These are phyloP conservation scores for Columba janthina DNA, from an alignment of 2,113 vertebrate genomes.

Conservation along the genomic window DNA sequence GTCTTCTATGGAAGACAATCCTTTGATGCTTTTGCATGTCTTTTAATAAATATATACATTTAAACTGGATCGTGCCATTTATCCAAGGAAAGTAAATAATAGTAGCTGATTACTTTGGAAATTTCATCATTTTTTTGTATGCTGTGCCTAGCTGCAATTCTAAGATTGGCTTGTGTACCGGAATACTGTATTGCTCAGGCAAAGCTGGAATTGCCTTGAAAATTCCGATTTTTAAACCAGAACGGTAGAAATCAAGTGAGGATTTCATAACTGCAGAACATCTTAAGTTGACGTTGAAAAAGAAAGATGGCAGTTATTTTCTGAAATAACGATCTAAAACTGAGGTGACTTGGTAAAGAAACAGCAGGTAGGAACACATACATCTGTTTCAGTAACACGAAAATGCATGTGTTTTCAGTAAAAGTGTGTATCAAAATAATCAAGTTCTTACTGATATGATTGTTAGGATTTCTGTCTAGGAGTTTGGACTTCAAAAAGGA, in stretches of 20 bases:
- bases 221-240: neutral
- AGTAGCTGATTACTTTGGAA: neutral
- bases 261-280: neutral
- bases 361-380: neutral
- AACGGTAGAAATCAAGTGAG: neutral
- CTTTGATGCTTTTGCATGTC: neutral
- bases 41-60: neutral
- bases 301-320: neutral
- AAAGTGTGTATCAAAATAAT: neutral
- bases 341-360: neutral
- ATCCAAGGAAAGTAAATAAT: neutral
- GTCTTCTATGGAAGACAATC: neutral
- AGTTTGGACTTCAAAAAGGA: neutral
- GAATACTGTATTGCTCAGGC: neutral
- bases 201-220: slow-evolving; percentile 2
- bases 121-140: neutral
- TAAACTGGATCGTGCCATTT: neutral
- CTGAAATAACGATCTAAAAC: slow-evolving; percentile 5
- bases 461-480: neutral
- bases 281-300: slow-evolving; percentile 15
- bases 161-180: neutral
- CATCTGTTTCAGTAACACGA: neutral
- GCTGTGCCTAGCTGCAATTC: neutral
- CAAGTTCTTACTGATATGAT: neutral
- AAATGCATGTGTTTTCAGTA: neutral